Percentiles rank a stretch among this genome's conserved stretches.
These are phyloP conservation scores for Bombus vancouverensis DNA, from an alignment of 1,140 invertebrate species.

Conservation along the genomic window DNA sequence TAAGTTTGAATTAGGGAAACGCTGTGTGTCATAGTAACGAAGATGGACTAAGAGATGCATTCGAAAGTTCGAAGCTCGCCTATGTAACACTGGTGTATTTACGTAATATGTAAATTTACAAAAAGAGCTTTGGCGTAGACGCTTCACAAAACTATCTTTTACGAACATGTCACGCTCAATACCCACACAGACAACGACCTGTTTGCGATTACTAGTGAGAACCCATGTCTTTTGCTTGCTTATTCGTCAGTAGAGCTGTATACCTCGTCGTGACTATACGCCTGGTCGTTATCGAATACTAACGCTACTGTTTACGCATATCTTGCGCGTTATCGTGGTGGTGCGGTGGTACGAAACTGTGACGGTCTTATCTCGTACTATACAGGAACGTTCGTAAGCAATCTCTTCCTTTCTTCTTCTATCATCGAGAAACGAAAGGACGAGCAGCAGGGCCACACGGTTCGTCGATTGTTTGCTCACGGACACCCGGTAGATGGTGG, in stretches of 20 bases:
- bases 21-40: too few relatives aligned
- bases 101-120: too few relatives aligned
- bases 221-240: conserved; percentile 12
- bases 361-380: conserved; percentile 16
- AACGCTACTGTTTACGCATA: conserved; percentile 57
- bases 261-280: conserved; percentile 27
- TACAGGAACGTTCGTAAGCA: neutral
- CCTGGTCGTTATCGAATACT: conserved; percentile 50
- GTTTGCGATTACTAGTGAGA: neutral
- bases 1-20: too few relatives aligned
- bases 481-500: conserved; percentile 52
- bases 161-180: neutral
- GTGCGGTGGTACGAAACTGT: conserved; percentile 2
- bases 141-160: too few relatives aligned
- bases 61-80: too few relatives aligned
- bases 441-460: neutral
- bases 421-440: neutral
- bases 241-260: conserved; percentile 5
- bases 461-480: neutral
- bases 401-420: neutral
- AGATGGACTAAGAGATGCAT: too few relatives aligned
- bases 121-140: too few relatives aligned
- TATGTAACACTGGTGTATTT: too few relatives aligned
- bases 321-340: conserved; percentile 31
- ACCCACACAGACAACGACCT: too few relatives aligned